Evolutionary conservation across 2,113 vertebrate species (phyloP), one percentile per base, ranked within the genome.

Genomic region (Spermophilus dauricus): DNA sequence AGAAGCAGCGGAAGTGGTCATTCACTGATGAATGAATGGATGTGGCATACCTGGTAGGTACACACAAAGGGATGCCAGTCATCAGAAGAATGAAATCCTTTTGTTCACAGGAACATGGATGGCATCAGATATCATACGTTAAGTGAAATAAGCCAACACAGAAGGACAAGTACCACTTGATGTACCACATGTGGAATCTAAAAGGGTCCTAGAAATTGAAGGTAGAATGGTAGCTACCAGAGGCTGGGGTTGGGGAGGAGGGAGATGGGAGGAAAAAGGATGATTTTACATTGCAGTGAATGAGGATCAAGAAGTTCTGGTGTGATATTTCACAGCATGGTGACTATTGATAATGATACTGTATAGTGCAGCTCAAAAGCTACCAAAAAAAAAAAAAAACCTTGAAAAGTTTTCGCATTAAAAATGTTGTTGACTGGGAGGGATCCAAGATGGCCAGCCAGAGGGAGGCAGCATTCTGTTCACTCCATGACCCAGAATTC

Each of bases 291-390:
- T 4, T 37, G 14, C n/a, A 61, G n/a, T 82, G 3, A 61, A 13
- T 0, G 1, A 1, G 11, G 1, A 26, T 22, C 53, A 13, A 58
- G 22, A 61, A 58, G 4, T 56, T 28, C 53, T n/a, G 51, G 32
- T 37, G 10, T 56, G 5, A 10, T 58, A 14, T 26, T 37, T 34
- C n/a, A 56, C 13, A 82, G 20, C 37, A 9, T 3, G 1, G 5
- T 13, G 20, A n/a, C 9, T 56, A n/a, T 13, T 11, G 22, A 39
- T 82, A 26, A 5, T 17, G 37, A 39, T 82, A 39, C 58, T 28
- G 4, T 9, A 2, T n/a, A 16, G 4, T 28, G 2, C 53, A 16
- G 26, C 13, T 58, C 53, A 61, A 58, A 81, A 12, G 32, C 11
- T 32, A 34, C 4, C 16, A 13, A 69, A 69, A 69, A 69, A 69